Conservation (phyloP, 2,113 vertebrate genomes). For the Amazona guildingii region DNA sequence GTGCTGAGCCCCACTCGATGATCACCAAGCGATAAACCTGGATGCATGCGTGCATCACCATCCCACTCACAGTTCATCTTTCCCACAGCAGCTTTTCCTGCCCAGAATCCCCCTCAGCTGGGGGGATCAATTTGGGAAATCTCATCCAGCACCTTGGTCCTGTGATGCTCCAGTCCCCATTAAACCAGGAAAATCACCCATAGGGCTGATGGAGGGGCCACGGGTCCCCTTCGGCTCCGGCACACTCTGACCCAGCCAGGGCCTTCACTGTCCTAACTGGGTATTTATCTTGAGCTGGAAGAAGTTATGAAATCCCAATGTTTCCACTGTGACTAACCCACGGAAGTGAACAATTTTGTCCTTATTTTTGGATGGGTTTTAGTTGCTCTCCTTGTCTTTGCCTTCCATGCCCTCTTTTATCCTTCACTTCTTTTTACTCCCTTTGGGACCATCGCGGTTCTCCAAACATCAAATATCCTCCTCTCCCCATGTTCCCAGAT, state of each 20-base stretch:
- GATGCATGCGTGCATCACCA: rapidly evolving
- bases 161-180: rapidly evolving
- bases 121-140: background rate
- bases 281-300: conserved; percentile 50
- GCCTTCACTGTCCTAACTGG: background rate
- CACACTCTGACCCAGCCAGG: rapidly evolving
- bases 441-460: rapidly evolving
- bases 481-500: background rate
- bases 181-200: background rate
- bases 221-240: background rate
- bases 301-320: conserved; percentile 48
- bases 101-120: background rate
- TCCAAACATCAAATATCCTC: background rate
- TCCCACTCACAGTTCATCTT: background rate
- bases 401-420: background rate
- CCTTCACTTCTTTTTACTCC: background rate
- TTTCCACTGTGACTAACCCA: conserved; percentile 58
- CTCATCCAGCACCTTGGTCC: background rate
- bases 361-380: conserved; percentile 20
- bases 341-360: conserved; percentile 41
- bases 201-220: rapidly evolving
- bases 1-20: rapidly evolving
- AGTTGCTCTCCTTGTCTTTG: background rate
- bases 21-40: rapidly evolving
- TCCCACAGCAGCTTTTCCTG: background rate